Base-by-base conservation (phyloP, 30 jellyfish, hydroid and myxozoan species). In the Chrysaora quinquecirrha region DNA sequence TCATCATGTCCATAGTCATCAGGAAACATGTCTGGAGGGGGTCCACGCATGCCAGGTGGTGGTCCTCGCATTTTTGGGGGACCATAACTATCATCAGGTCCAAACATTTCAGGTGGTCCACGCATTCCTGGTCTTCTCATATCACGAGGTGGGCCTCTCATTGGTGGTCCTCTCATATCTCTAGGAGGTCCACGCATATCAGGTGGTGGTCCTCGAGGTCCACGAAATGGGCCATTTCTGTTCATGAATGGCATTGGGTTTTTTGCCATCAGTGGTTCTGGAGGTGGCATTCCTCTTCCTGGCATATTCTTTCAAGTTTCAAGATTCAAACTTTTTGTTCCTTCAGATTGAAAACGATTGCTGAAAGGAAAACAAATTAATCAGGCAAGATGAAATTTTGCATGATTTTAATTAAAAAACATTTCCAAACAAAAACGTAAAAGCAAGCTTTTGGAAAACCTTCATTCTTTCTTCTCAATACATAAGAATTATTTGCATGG, bases 141-240 rank as follows among this genome's bases (percentile, higher is more conserved):
- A 35, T 76, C 88, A 31, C 78, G 35, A 1, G 78, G 78, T 30
- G 88, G 88, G 48, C 88, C 88, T 2, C 88, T 69, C 78, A 66
- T 76, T 68, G 68, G 77, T 38, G 79, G 84, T 0, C 68, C 68
- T 10, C 68, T 16, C 68, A 52, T 76, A 35, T 76, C 88, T 58
- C 78, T 60, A 1, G 78, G 78, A 10, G 88, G 88, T 30, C 88
- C 88, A 16, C 88, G 78, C 78, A 66, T 76, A 69, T 82, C 79
- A 52, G 79, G 84, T 19, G 92, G 92, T 1, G 90, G 90, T 14
- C 90, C 90, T 24, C 83, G 90, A 2, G 92, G 92, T 85, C 92
- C 92, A 32, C 85, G 56, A 38, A 82, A 82, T 3, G 79, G 92
- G 38, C 92, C 92, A 34, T 74, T 48, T 1, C 92, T 81, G 50